phyloP scores from a whole-genome alignment of 2,888 invertebrate species.

The Plagodis pulveraria region DNA sequence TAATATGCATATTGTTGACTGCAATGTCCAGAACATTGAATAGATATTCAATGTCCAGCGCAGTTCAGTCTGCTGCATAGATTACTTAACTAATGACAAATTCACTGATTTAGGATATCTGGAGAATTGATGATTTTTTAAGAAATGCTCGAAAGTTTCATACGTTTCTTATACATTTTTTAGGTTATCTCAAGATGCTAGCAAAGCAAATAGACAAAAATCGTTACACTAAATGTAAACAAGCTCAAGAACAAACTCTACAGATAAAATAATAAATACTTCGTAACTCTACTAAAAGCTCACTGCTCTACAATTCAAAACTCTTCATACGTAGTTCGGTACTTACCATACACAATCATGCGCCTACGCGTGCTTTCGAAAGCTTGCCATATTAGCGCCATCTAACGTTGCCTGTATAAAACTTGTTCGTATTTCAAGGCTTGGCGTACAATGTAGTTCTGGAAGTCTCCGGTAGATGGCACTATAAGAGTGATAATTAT shows the following conservation, averaged over 20 bases:
- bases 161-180: too few species aligned
- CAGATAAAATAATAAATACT: too few species aligned
- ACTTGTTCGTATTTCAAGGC: constrained; percentile 6
- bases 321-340: not conserved
- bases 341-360: constrained; percentile 18
- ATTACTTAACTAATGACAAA: too few species aligned
- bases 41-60: too few species aligned
- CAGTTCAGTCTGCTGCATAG: too few species aligned
- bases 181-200: too few species aligned
- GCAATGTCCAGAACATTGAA: too few species aligned
- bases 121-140: too few species aligned
- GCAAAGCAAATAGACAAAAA: too few species aligned
- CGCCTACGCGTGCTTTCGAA: constrained; percentile 42
- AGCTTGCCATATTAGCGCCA: constrained; percentile 56
- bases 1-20: too few species aligned
- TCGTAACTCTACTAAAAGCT: constrained; percentile 16
- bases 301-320: constrained; percentile 12
- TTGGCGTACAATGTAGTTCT: constrained; percentile 37
- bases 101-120: too few species aligned
- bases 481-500: constrained; percentile 6
- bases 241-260: constrained; percentile 19
- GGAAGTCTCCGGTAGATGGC: constrained; percentile 50
- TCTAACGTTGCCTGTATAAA: constrained; percentile 44
- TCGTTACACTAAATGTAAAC: not conserved
- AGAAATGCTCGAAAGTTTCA: too few species aligned